Percentiles rank a stretch among this genome's conserved stretches.
phyloP scores from a whole-genome alignment of 2,888 invertebrate species.

The Caenorhabditis doughertyi region DNA sequence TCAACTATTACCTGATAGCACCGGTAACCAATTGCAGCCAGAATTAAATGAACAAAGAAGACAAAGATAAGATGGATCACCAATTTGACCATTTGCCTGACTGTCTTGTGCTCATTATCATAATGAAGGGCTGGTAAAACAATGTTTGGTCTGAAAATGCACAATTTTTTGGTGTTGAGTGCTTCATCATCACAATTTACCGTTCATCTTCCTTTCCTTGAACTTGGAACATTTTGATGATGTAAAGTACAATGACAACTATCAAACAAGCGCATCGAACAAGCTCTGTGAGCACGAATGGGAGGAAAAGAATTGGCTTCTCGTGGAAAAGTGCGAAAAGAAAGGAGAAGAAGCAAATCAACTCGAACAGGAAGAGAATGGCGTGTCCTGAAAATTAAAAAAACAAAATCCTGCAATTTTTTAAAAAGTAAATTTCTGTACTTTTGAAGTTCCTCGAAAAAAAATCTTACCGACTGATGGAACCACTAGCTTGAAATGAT shows the following conservation, averaged over 20 bases:
- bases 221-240: slow-evolving; percentile 62
- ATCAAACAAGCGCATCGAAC: slow-evolving; percentile 57
- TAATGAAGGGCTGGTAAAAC: slow-evolving; percentile 67
- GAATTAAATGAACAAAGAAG: slow-evolving; percentile 62
- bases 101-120: slow-evolving; percentile 68
- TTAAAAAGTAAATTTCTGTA: not conserved
- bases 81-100: slow-evolving; percentile 48
- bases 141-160: slow-evolving; percentile 54
- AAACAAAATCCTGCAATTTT: not conserved
- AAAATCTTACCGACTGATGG: slow-evolving; percentile 63
- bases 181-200: slow-evolving; percentile 13
- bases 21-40: slow-evolving; percentile 64
- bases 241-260: slow-evolving; percentile 63
- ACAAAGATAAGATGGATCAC: slow-evolving; percentile 69
- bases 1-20: slow-evolving; percentile 61
- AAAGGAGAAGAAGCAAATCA: slow-evolving; percentile 65
- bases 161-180: not conserved
- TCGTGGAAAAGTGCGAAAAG: slow-evolving; percentile 68
- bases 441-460: not conserved
- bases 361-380: slow-evolving; percentile 67
- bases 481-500: slow-evolving; percentile 67
- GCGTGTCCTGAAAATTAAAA: slow-evolving; percentile 65
- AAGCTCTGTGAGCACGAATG: slow-evolving; percentile 63
- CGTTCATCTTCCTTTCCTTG: slow-evolving; percentile 57
- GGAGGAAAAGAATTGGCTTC: slow-evolving; percentile 59